Percentiles rank a stretch among this genome's conserved stretches.
phyloP scores from a whole-genome alignment of 2,113 vertebrate genomes.

The Onychorhynchus coronatus region DNA sequence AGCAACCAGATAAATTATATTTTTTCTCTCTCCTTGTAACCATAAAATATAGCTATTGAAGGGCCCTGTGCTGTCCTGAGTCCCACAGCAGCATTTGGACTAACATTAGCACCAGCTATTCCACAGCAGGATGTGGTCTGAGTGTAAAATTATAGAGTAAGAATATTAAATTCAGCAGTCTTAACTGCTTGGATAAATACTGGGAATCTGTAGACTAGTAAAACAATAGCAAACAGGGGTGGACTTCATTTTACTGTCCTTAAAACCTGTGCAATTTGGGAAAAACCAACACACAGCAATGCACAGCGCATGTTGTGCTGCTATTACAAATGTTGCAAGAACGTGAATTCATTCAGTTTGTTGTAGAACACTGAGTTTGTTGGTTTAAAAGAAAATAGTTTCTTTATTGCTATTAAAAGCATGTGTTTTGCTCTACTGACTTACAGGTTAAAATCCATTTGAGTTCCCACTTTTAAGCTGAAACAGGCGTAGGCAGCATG shows the following conservation, averaged over 20 bases:
- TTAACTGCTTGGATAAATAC: constrained; percentile 11
- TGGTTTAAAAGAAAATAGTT: background rate
- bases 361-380: background rate
- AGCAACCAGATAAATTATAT: constrained; percentile 55
- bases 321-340: background rate
- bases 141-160: constrained; percentile 36
- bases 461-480: background rate
- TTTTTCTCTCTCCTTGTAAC: constrained; percentile 49
- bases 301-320: background rate
- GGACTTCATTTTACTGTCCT: background rate
- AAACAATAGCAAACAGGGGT: background rate
- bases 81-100: constrained; percentile 36
- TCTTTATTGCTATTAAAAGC: background rate
- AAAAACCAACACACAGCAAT: background rate
- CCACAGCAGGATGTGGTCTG: constrained; percentile 42
- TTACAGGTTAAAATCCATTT: background rate
- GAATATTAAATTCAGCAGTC: constrained; percentile 34
- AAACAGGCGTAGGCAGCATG: background rate
- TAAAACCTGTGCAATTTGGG: background rate
- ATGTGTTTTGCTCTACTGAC: background rate
- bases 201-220: background rate
- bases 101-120: constrained; percentile 42
- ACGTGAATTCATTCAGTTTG: background rate
- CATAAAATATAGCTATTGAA: constrained; percentile 53
- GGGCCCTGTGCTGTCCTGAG: constrained; percentile 6